These are phyloP conservation scores for Athetis lepigone DNA, from an alignment of 2,888 invertebrate genomes.

Conservation along the genomic window DNA sequence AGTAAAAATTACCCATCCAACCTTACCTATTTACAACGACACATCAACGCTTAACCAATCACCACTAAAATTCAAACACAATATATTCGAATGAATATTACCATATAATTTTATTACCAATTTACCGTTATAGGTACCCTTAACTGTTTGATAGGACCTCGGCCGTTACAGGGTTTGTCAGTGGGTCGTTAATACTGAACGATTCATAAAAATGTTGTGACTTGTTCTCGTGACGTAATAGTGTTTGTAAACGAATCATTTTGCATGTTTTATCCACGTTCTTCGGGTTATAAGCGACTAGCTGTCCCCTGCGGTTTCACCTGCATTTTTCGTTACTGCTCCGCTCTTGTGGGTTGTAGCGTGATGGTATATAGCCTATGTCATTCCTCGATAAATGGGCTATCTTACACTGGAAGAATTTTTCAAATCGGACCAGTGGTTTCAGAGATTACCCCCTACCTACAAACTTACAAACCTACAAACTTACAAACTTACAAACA, in stretches of 20 bases:
- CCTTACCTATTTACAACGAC: background rate
- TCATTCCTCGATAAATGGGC: too few relatives aligned
- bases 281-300: too few relatives aligned
- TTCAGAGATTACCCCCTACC: too few relatives aligned
- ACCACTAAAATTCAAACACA: slow-evolving; percentile 23
- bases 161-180: slow-evolving; percentile 67
- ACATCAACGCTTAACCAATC: slow-evolving; percentile 28
- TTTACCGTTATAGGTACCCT: slow-evolving; percentile 66
- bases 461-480: too few relatives aligned
- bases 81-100: slow-evolving; percentile 61
- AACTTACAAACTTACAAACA: too few relatives aligned
- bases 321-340: too few relatives aligned
- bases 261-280: slow-evolving; percentile 7
- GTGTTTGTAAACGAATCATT: slow-evolving; percentile 58
- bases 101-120: slow-evolving; percentile 71
- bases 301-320: too few relatives aligned
- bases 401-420: too few relatives aligned
- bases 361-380: too few relatives aligned
- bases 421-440: too few relatives aligned
- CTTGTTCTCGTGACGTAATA: slow-evolving; percentile 44
- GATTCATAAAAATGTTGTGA: slow-evolving; percentile 65
- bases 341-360: too few relatives aligned
- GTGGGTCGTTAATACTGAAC: slow-evolving; percentile 64
- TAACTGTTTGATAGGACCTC: slow-evolving; percentile 68
- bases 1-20: too few relatives aligned